Conservation (phyloP, 2,888 invertebrate species). For the Harpagoxenus sublaevis region DNA sequence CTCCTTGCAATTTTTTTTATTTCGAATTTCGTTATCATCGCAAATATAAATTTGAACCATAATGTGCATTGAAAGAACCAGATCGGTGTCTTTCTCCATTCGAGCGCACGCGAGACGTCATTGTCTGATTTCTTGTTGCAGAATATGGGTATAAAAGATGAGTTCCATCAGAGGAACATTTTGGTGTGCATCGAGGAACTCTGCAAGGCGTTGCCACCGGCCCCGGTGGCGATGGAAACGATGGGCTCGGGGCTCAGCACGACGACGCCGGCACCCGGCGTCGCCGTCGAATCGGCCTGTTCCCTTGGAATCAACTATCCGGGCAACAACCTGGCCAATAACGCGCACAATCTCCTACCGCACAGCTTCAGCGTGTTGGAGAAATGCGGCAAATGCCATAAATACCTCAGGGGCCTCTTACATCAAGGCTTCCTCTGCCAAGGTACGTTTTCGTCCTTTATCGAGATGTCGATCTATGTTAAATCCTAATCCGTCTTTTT, state of each 20-base stretch:
- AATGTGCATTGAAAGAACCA: not conserved
- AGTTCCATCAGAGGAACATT: slow-evolving; percentile 91
- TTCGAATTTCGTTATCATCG: not conserved
- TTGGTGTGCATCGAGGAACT: slow-evolving; percentile 90
- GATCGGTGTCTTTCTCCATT: not conserved
- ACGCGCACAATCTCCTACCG: slow-evolving; percentile 87
- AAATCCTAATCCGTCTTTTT: not conserved
- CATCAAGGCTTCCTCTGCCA: slow-evolving; percentile 91
- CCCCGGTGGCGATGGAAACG: slow-evolving; percentile 64
- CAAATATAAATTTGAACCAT: not conserved
- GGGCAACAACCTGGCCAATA: slow-evolving; percentile 68
- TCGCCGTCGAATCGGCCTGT: slow-evolving; percentile 45
- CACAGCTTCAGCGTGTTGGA: slow-evolving; percentile 90
- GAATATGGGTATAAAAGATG: slow-evolving; percentile 92
- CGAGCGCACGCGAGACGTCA: not conserved
- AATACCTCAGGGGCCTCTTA: slow-evolving; percentile 90
- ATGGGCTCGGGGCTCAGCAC: slow-evolving; percentile 20
- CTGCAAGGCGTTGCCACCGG: slow-evolving; percentile 82
- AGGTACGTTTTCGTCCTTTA: slow-evolving; percentile 83
- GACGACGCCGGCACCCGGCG: slow-evolving; percentile 37
- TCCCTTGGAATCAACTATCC: slow-evolving; percentile 57
- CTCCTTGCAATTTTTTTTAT: not conserved
- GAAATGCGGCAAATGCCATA: slow-evolving; percentile 91
- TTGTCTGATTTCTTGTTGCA: slow-evolving; percentile 79
- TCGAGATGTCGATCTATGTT: not conserved